Conservation (phyloP, 2,888 invertebrate genomes). For the Diplolepis rosae region DNA sequence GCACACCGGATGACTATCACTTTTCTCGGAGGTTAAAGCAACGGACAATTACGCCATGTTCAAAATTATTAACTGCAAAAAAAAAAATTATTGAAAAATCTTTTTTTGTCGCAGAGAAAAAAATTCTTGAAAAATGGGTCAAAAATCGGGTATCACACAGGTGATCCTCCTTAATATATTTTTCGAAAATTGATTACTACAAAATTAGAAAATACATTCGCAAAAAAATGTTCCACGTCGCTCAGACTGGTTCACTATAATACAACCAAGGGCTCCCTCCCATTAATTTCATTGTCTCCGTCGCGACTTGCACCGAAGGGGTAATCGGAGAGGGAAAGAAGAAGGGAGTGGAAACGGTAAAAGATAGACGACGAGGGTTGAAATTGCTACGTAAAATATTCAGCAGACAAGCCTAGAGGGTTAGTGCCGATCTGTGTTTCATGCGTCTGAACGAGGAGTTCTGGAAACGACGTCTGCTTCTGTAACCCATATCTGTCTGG, state of each 20-base stretch:
- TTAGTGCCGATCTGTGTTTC: constrained; percentile 65
- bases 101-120: too few species aligned
- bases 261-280: constrained; percentile 45
- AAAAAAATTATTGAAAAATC: too few species aligned
- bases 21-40: too few species aligned
- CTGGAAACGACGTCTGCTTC: constrained; percentile 48
- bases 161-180: too few species aligned
- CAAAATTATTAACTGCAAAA: too few species aligned
- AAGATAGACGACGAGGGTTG: constrained; percentile 49
- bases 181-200: not conserved
- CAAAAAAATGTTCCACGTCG: not conserved
- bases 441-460: constrained; percentile 47
- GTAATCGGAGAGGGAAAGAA: not conserved
- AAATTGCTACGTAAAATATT: constrained; percentile 70
- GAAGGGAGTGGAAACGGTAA: not conserved
- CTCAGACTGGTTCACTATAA: constrained; percentile 40
- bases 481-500: constrained; percentile 35
- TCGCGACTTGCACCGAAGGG: constrained; percentile 40
- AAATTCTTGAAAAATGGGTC: too few species aligned
- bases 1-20: too few species aligned
- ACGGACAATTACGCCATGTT: too few species aligned
- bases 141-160: too few species aligned
- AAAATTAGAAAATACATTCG: not conserved
- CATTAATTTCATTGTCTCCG: constrained; percentile 67
- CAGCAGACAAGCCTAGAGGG: constrained; percentile 61